Base-by-base conservation (phyloP, 92 coral and sea anemone species). In the Parazoanthus swiftii region DNA sequence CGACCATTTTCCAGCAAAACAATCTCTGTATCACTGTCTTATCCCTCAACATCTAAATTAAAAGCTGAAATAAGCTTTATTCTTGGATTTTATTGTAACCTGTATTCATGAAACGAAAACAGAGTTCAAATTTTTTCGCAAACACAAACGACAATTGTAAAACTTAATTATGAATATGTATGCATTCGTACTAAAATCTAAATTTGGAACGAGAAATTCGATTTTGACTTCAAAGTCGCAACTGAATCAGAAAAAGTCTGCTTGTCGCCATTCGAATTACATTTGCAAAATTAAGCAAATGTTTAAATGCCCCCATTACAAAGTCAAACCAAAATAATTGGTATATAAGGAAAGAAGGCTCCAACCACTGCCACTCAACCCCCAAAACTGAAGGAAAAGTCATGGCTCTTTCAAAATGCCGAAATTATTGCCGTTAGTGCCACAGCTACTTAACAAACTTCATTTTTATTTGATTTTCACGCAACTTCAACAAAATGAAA, bases 131-230 rank as follows among this genome's bases (percentile, higher is more conserved):
- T 77, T 93, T 88, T 85, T 90, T 71, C 88, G 78, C 86, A 93
- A 93, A 94, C 98, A 94, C 95, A 92, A 82, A 86, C 81, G 89
- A 70, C 91, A 80, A 37, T 76, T 65, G n/a, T 5, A 70, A 76
- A 65, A 44, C 88, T n/a, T 77, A 72, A 73, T 84, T 85, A 85
- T 85, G 80, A 91, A 89, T 86, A 91, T 91, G 90, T 85, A 91
- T 81, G 79, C 75, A 48, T 74, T 79, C 85, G 85, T 59, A 74
- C 48, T 29, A 75, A 74, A 80, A 89, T 81, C 77, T 80, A 89
- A 93, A 88, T 82, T 76, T 82, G 88, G 88, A 81, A 88, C 79
- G 81, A 68, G 85, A 81, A 87, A 88, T 67, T 76, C 78, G 82
- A 88, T 73, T 78, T 54, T 59, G 16, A 43, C 87, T 82, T 54